A percentile compares a stretch with the other conserved stretches of the same genome.
Conservation (phyloP, 1,140 invertebrate genomes). For the Psix sp. region DNA sequence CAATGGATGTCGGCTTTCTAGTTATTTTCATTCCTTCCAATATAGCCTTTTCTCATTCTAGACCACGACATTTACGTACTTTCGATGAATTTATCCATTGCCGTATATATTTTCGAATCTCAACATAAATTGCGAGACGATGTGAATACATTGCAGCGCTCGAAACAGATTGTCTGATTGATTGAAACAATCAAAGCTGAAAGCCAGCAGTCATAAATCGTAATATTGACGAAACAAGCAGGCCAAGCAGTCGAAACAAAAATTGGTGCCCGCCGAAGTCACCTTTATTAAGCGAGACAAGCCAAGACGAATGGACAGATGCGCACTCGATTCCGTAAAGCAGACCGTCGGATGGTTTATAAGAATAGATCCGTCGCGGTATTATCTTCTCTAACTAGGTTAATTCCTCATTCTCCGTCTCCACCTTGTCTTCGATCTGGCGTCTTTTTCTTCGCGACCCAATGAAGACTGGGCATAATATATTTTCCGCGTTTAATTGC, state of each 20-base stretch:
- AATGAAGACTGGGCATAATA: slow-evolving; percentile 55
- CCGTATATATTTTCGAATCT: no score
- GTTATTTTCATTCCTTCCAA: no score
- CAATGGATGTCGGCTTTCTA: no score
- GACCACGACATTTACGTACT: no score
- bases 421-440: slow-evolving; percentile 11
- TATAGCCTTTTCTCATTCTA: no score
- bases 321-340: slow-evolving; percentile 52
- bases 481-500: slow-evolving; percentile 69
- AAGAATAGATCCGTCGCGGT: slow-evolving; percentile 60
- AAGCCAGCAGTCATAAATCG: slow-evolving; percentile 42
- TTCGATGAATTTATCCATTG: no score
- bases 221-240: slow-evolving; percentile 50
- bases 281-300: slow-evolving; percentile 62
- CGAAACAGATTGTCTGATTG: slow-evolving; percentile 13
- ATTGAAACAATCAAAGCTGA: neutral
- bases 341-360: slow-evolving; percentile 56
- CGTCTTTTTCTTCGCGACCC: slow-evolving; percentile 25
- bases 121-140: no score
- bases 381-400: slow-evolving; percentile 67
- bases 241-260: slow-evolving; percentile 42
- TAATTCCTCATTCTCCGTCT: slow-evolving; percentile 62
- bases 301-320: slow-evolving; percentile 37
- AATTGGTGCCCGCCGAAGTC: slow-evolving; percentile 49
- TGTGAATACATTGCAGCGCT: no score